These are phyloP conservation scores for Oreocharis arfaki DNA, from an alignment of 2,113 vertebrate species.

Conservation along the genomic window DNA sequence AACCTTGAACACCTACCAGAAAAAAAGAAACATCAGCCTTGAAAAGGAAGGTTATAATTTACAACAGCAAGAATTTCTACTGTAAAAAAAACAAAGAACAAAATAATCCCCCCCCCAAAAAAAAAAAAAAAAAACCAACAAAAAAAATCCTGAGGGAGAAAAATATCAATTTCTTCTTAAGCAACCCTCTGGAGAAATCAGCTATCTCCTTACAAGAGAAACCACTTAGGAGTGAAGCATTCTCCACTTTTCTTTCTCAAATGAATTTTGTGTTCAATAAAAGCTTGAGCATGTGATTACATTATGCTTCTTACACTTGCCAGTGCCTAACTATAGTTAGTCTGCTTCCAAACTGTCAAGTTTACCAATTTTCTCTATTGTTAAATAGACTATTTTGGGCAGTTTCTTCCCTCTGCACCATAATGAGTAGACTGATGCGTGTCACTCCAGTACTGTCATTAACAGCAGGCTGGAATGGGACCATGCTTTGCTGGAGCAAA, in stretches of 20 bases:
- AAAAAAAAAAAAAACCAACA: too few species aligned
- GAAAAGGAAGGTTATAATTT: conserved; percentile 16
- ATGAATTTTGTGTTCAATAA: conserved; percentile 34
- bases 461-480: not conserved
- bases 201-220: conserved; percentile 30
- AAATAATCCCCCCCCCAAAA: too few species aligned
- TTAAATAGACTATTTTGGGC: conserved; percentile 27
- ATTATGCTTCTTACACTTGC: conserved; percentile 20
- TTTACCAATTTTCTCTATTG: conserved; percentile 17
- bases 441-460: not conserved
- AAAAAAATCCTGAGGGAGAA: not conserved
- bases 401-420: not conserved
- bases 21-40: not conserved
- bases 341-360: not conserved
- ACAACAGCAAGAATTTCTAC: not conserved
- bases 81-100: not conserved
- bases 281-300: conserved; percentile 8
- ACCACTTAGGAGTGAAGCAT: not conserved
- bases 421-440: conserved; percentile 26
- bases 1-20: not conserved
- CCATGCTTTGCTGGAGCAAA: conserved; percentile 44
- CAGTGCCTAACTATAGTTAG: conserved; percentile 39
- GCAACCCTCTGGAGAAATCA: conserved; percentile 61
- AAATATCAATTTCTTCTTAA: conserved; percentile 53
- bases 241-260: conserved; percentile 31